phyloP scores from a whole-genome alignment of 2,797 vertebrate species.

The Sebastes baramenuke region DNA sequence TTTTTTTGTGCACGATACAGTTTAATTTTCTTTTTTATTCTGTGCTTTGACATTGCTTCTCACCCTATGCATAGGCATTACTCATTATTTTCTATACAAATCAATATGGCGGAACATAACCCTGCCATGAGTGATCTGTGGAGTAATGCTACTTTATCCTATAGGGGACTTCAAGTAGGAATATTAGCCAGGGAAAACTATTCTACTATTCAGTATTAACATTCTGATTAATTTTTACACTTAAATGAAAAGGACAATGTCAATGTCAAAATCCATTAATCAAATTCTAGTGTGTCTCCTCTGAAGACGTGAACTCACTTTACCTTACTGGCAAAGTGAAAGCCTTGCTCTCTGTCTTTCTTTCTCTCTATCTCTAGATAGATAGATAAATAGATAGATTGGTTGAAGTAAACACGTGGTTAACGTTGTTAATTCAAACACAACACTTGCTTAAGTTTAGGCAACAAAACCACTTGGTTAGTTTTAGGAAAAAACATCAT shows the following conservation, averaged over 20 bases:
- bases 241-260: constrained; percentile 57
- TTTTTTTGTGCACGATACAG: neutral
- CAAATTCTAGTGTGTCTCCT: constrained; percentile 31
- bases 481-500: too few species aligned
- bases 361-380: neutral
- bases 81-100: constrained; percentile 64
- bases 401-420: too few species aligned
- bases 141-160: constrained; percentile 56
- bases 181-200: constrained; percentile 29
- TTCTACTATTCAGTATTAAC: constrained; percentile 43
- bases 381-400: too few species aligned
- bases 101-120: constrained; percentile 54
- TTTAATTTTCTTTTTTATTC: constrained; percentile 10
- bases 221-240: constrained; percentile 52
- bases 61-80: constrained; percentile 46
- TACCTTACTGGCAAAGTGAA: constrained; percentile 2
- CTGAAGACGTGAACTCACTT: constrained; percentile 22
- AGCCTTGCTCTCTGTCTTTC: neutral
- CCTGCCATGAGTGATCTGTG: constrained; percentile 52
- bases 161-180: constrained; percentile 47
- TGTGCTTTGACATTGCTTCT: neutral
- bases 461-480: too few species aligned
- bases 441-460: too few species aligned
- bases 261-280: constrained; percentile 63
- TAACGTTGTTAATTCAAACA: too few species aligned